Conservation (phyloP, 2,113 vertebrate genomes). For the Vulpes vulpes region DNA sequence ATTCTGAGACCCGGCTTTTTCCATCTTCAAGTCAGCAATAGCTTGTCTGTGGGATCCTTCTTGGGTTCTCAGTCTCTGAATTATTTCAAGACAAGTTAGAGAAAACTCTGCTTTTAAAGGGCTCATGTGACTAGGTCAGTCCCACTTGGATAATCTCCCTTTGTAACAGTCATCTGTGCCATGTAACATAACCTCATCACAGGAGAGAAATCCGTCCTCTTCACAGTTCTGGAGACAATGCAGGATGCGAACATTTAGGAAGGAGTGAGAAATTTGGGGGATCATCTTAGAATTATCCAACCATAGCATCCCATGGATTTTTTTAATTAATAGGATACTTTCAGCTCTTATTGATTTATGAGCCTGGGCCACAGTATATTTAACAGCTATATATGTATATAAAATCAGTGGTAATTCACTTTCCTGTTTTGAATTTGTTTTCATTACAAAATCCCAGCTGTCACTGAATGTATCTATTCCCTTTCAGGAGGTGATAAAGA, state of each 20-base stretch:
- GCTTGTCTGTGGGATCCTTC: neutral
- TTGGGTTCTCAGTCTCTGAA: neutral
- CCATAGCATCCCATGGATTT: neutral
- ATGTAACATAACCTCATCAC: neutral
- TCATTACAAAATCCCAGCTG: neutral
- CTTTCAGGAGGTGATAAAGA: neutral
- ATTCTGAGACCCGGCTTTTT: neutral
- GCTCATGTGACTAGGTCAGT: neutral
- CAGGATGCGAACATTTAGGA: neutral
- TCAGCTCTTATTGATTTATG: neutral
- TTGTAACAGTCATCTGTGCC: neutral
- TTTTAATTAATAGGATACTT: neutral
- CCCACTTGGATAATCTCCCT: neutral
- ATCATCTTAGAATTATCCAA: neutral
- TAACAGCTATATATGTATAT: neutral
- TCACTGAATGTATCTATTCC: neutral
- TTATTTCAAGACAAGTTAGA: neutral
- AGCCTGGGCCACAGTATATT: neutral
- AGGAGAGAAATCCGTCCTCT: neutral
- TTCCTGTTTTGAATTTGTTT: slow-evolving; percentile 1
- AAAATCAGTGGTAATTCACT: neutral
- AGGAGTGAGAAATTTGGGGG: neutral
- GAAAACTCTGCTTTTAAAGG: slow-evolving; percentile 2
- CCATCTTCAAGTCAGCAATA: neutral
- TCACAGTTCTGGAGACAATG: neutral